Evolutionary conservation across 1,140 invertebrate species (phyloP), one percentile per base, ranked within the genome.

Genomic region (Portunus trituberculatus): DNA sequence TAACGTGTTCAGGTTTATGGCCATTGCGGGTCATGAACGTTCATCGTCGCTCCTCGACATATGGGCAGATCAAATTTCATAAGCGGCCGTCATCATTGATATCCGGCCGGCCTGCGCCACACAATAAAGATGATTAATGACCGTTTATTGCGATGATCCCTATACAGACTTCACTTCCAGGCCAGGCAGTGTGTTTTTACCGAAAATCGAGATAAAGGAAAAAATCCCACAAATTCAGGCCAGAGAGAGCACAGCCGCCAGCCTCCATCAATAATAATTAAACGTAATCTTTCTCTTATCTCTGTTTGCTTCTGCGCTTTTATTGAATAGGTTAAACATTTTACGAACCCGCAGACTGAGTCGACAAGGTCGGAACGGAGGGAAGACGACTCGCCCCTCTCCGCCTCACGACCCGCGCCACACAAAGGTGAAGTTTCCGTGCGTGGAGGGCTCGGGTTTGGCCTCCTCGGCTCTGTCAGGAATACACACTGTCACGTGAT

Each of bases 291-390:
- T 32, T 25, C 76, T 45, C 91, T 91, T 82, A 92, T 92, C 91
- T 92, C 28, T 76, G 90, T 76, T 76, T 76, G 31, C 90, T 39
- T n/a, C 91, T 92, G 91, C 10, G 29, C 91, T 92, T 92, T 92
- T 92, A 92, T 92, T 92, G 91, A 92, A 83, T 29, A 82, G 91
- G 29, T 46, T 82, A 83, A 92, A 92, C 91, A 92, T 82, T 82
- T 92, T 92, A 67, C 39, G 20, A 25, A 32, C 76, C 91, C 31
- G 25, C 91, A 45, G 45, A 48, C 28, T 8, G 87, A 4, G 87
- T 12, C 25, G 46, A 8, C 28, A 45, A 20, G 45, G 8, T 2
- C 90, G 28, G 14, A 14, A 29, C 25, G n/a, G 0, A 12, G 12
- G 28, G 39, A 12, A 4, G 14, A 4, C 7, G 52, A 76, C 31